phyloP scores from a whole-genome alignment of 2,888 invertebrate genomes.

The Cactoblastis cactorum region DNA sequence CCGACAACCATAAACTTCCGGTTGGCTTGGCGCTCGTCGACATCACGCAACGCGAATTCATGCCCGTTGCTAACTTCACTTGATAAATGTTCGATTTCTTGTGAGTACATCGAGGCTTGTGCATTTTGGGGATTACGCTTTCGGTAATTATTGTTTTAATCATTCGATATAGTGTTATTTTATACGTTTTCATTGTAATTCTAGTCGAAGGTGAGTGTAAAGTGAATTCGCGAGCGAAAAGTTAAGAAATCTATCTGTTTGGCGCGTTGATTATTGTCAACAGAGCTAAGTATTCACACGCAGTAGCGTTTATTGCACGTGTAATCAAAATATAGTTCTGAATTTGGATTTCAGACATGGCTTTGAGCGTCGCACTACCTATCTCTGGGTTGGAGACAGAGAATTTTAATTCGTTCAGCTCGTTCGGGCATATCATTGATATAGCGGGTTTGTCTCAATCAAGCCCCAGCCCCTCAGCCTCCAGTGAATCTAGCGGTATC shows the following conservation, averaged over 20 bases:
- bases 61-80: constrained; percentile 65
- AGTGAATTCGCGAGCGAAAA: constrained; percentile 35
- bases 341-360: constrained; percentile 76
- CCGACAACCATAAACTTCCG: constrained; percentile 53
- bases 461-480: constrained; percentile 78
- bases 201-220: constrained; percentile 40
- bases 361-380: constrained; percentile 81
- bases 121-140: constrained; percentile 67
- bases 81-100: constrained; percentile 75
- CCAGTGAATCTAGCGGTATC: constrained; percentile 82
- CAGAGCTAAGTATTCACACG: constrained; percentile 60
- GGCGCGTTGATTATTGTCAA: constrained; percentile 75
- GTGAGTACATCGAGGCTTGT: constrained; percentile 73
- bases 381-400: constrained; percentile 77
- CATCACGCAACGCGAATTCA: constrained; percentile 67
- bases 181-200: constrained; percentile 30
- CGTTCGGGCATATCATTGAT: constrained; percentile 71
- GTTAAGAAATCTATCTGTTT: constrained; percentile 48
- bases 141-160: constrained; percentile 72
- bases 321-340: constrained; percentile 58
- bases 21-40: constrained; percentile 70
- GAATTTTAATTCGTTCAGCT: constrained; percentile 71
- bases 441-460: constrained; percentile 72
- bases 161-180: constrained; percentile 38
- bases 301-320: constrained; percentile 65